Percentiles rank a stretch among this genome's conserved stretches.
These are phyloP conservation scores for Siderastrea siderea DNA, from an alignment of 92 coral and sea anemone genomes.

Conservation along the genomic window DNA sequence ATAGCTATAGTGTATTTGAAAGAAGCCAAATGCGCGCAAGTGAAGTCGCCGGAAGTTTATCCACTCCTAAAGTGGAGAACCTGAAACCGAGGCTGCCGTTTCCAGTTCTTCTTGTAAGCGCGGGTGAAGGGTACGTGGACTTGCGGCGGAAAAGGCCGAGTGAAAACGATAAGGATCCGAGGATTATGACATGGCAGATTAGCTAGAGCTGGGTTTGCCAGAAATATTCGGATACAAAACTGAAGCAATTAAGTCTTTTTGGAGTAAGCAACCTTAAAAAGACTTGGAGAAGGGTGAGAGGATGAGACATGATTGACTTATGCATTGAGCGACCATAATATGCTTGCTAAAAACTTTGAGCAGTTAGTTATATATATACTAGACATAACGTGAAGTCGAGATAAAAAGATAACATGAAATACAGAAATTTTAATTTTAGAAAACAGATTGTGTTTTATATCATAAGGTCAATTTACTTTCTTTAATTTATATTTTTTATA, in stretches of 20 bases:
- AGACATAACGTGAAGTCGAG: neutral
- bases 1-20: constrained; percentile 33
- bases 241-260: neutral
- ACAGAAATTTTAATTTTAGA: no score
- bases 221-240: neutral
- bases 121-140: constrained; percentile 98
- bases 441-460: no score
- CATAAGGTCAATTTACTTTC: no score
- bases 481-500: no score
- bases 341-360: neutral
- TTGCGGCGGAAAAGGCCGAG: constrained; percentile 81
- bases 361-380: no score
- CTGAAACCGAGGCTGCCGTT: constrained; percentile 85
- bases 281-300: neutral
- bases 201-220: neutral
- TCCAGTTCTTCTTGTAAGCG: constrained; percentile 93
- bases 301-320: neutral
- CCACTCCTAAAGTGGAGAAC: constrained; percentile 63
- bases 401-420: neutral
- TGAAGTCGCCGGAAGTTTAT: constrained; percentile 19
- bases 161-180: constrained; percentile 85
- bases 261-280: neutral
- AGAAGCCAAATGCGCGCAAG: constrained; percentile 36
- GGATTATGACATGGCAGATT: constrained; percentile 95
- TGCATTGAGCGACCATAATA: neutral